A percentile compares a stretch with the other conserved stretches of the same genome.
Evolutionary conservation across 2,113 vertebrate genomes (phyloP).

Genomic region (Rhombomys opimus): DNA sequence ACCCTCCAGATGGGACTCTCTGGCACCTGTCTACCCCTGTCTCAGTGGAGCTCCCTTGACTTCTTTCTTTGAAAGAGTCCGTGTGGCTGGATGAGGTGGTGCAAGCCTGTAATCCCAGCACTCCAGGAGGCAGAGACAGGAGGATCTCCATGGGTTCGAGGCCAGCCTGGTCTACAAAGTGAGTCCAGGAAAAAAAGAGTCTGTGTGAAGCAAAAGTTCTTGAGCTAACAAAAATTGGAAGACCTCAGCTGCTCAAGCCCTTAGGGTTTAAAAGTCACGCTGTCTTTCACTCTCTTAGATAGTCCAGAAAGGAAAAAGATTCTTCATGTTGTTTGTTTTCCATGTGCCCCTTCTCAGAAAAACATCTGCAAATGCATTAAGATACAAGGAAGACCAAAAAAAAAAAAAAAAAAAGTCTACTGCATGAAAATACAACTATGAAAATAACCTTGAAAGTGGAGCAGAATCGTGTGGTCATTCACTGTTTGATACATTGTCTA

Average conservation of each 20-base stretch:
- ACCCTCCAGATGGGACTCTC: background rate
- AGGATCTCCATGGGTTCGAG: too few relatives aligned
- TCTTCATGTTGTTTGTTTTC: background rate
- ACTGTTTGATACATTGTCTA: background rate
- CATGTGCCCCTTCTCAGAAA: background rate
- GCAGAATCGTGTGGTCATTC: background rate
- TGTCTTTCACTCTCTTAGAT: background rate
- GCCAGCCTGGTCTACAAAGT: too few relatives aligned
- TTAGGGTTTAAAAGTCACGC: background rate
- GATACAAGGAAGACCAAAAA: background rate
- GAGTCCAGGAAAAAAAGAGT: background rate
- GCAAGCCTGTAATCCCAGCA: too few relatives aligned
- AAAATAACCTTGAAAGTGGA: background rate
- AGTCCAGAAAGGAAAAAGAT: background rate
- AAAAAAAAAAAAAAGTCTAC: background rate
- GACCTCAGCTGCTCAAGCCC: background rate
- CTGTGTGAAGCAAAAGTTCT: background rate
- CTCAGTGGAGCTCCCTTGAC: background rate
- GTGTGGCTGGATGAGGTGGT: too few relatives aligned
- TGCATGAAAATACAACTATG: background rate
- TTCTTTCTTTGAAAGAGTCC: background rate
- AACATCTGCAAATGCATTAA: background rate
- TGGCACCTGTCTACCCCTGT: too few relatives aligned
- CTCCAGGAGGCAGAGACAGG: too few relatives aligned
- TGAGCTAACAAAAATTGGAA: background rate